These are phyloP conservation scores for Sciurus vulgaris DNA, from an alignment of 2,797 vertebrate genomes.

Conservation along the genomic window DNA sequence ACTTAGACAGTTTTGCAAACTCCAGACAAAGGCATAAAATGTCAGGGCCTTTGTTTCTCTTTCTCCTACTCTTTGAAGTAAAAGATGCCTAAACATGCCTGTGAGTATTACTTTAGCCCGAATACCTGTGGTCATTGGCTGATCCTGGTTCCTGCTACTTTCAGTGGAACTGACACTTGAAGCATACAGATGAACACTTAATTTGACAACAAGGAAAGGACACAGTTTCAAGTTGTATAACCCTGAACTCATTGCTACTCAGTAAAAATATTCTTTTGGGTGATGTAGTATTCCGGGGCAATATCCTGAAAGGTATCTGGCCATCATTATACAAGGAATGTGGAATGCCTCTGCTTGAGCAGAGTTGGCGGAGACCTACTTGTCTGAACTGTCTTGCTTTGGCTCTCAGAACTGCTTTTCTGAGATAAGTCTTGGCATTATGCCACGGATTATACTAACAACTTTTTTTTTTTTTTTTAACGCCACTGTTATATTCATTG, in stretches of 20 bases:
- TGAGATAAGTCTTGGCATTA: constrained; percentile 61
- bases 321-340: constrained; percentile 5
- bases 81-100: background rate
- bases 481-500: background rate
- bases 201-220: background rate
- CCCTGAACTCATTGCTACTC: background rate
- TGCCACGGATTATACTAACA: background rate
- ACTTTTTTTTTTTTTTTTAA: background rate
- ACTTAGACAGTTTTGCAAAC: background rate
- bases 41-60: background rate
- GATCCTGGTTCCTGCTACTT: background rate
- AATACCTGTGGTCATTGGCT: background rate
- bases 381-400: constrained; percentile 30
- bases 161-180: background rate
- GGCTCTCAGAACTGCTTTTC: constrained; percentile 7
- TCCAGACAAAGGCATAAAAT: background rate
- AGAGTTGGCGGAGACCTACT: background rate
- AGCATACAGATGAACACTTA: background rate
- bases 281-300: background rate
- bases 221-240: background rate
- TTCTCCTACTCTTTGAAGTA: constrained; percentile 36
- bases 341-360: background rate
- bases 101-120: background rate
- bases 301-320: constrained; percentile 25
- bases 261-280: background rate